These are phyloP conservation scores for Eulemur macaco DNA, from an alignment of 2,113 vertebrate genomes.

Conservation along the genomic window DNA sequence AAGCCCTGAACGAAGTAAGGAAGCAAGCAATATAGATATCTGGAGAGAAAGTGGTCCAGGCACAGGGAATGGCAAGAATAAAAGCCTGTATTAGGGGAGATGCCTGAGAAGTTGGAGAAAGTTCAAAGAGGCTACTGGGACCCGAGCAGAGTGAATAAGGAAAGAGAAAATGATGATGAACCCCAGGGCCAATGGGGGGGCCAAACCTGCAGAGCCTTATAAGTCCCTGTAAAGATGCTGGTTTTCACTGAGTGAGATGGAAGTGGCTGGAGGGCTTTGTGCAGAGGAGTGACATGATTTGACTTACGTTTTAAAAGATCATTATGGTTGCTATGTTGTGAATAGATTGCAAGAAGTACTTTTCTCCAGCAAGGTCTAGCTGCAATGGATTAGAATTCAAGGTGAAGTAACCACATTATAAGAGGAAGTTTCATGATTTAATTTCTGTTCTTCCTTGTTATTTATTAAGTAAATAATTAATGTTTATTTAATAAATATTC, in stretches of 20 bases:
- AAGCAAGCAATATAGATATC: fast-evolving
- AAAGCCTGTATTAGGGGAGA: neutral
- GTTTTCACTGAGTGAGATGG: neutral
- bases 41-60: neutral
- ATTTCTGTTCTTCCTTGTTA: neutral
- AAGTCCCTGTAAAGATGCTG: neutral
- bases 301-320: neutral
- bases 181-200: neutral
- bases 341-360: neutral
- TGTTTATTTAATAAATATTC: neutral
- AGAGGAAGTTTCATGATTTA: neutral
- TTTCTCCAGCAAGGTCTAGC: neutral
- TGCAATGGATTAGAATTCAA: neutral
- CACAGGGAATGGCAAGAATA: neutral
- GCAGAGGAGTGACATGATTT: neutral
- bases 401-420: neutral
- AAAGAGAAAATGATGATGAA: neutral
- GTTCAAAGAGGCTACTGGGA: neutral
- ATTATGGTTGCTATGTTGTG: neutral
- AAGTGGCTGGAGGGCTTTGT: neutral
- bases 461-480: neutral
- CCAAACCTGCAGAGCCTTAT: neutral
- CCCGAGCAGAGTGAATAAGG: neutral
- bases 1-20: neutral
- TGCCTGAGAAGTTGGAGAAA: neutral